These are phyloP conservation scores for Plemyria rubiginata DNA, from an alignment of 2,888 invertebrate genomes.

Conservation along the genomic window DNA sequence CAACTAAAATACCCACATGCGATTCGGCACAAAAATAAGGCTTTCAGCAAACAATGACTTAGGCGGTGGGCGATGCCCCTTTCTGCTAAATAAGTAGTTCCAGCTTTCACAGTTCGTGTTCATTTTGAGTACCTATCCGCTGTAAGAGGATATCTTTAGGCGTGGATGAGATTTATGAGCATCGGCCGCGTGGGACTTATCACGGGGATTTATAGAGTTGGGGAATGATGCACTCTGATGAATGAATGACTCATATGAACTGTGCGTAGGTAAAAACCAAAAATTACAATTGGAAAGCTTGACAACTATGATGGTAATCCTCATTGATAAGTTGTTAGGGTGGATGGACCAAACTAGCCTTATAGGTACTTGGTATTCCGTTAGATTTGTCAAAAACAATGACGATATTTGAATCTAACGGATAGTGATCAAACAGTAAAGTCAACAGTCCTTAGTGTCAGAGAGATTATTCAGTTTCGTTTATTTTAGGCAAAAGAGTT, in stretches of 20 bases:
- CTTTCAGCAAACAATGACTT: conserved; percentile 24
- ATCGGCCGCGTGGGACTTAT: conserved; percentile 55
- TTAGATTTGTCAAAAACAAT: too few relatives aligned
- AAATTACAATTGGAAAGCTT: not conserved
- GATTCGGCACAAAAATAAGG: conserved; percentile 27
- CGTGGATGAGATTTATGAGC: conserved; percentile 62
- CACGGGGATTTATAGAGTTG: conserved; percentile 55
- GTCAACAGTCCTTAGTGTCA: too few relatives aligned
- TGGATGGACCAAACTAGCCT: too few relatives aligned
- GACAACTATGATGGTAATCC: not conserved
- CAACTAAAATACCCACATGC: conserved; percentile 5
- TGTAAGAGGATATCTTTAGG: conserved; percentile 52
- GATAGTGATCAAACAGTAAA: too few relatives aligned
- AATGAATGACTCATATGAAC: not conserved
- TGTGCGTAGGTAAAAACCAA: not conserved
- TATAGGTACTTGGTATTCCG: too few relatives aligned
- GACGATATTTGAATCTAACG: too few relatives aligned
- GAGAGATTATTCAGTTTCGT: not conserved
- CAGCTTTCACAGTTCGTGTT: conserved; percentile 46
- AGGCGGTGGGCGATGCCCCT: conserved; percentile 29
- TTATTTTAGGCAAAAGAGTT: not conserved
- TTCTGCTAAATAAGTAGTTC: conserved; percentile 43
- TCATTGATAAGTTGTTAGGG: not conserved
- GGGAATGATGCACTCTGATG: conserved; percentile 5
- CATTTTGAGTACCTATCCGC: conserved; percentile 49